Conservation (phyloP, 2,113 vertebrate genomes). For the Phaethornis superciliosus region DNA sequence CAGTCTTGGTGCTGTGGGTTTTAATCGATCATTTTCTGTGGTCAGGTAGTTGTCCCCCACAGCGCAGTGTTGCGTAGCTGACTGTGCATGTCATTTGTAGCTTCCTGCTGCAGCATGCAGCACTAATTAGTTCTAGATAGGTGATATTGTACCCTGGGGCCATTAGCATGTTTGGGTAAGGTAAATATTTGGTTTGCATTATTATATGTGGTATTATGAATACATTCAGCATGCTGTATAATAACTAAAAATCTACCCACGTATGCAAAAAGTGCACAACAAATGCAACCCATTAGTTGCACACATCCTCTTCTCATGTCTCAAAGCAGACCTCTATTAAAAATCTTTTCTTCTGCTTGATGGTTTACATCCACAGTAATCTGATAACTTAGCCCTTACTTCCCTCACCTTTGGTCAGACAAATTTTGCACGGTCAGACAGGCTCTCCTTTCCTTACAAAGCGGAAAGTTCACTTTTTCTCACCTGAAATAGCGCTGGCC, state of each 20-base stretch:
- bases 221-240: accelerated
- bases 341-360: not conserved
- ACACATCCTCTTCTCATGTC: not conserved
- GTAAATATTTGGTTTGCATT: not conserved
- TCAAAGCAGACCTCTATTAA: not conserved
- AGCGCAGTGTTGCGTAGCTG: not conserved
- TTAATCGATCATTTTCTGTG: not conserved
- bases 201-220: not conserved
- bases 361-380: not conserved
- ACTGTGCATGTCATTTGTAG: not conserved
- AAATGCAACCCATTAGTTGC: not conserved
- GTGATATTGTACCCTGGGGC: not conserved
- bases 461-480: not conserved
- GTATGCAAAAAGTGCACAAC: not conserved
- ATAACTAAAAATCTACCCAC: not conserved
- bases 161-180: not conserved
- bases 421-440: not conserved
- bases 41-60: not conserved
- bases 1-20: not conserved
- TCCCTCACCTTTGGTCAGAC: not conserved
- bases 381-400: accelerated
- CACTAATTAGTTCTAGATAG: not conserved
- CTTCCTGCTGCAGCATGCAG: not conserved
- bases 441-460: not conserved
- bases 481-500: not conserved